Evolutionary conservation across 1,140 invertebrate genomes (phyloP).

Genomic region (Atta colombica): DNA sequence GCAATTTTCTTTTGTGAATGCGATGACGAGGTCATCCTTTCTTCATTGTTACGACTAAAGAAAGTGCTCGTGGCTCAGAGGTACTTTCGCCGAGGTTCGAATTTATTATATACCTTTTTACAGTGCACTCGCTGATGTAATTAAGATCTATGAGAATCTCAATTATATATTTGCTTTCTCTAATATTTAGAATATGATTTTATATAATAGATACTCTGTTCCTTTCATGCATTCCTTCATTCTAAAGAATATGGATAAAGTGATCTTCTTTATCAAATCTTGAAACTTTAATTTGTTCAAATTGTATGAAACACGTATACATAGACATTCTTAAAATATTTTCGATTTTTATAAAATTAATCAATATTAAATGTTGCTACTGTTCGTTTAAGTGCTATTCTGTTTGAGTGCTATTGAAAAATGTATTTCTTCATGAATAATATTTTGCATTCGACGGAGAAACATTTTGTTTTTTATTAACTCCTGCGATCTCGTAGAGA

Average conservation of each 20-base stretch:
- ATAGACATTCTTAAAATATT: neutral
- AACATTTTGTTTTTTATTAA: constrained; percentile 2
- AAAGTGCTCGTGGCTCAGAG: neutral
- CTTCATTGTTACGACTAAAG: neutral
- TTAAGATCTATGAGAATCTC: constrained; percentile 20
- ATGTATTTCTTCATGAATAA: neutral
- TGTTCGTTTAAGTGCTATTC: neutral
- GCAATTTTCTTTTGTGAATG: constrained; percentile 46
- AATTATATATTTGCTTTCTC: constrained; percentile 15
- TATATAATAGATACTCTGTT: neutral
- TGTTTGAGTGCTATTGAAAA: constrained; percentile 1
- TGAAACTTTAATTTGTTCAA: neutral
- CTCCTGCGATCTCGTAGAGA: constrained; percentile 19
- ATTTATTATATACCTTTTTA: constrained; percentile 17
- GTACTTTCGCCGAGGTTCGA: neutral
- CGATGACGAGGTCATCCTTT: neutral
- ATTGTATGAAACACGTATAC: neutral
- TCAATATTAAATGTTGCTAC: neutral
- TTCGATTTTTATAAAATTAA: constrained; percentile 14
- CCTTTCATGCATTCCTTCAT: neutral
- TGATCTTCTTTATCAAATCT: neutral
- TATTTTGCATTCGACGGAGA: neutral
- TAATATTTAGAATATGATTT: neutral
- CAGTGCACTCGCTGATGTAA: constrained; percentile 7
- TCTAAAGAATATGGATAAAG: neutral